phyloP scores from a whole-genome alignment of 2,888 invertebrate species.

The Euplexia lucipara region DNA sequence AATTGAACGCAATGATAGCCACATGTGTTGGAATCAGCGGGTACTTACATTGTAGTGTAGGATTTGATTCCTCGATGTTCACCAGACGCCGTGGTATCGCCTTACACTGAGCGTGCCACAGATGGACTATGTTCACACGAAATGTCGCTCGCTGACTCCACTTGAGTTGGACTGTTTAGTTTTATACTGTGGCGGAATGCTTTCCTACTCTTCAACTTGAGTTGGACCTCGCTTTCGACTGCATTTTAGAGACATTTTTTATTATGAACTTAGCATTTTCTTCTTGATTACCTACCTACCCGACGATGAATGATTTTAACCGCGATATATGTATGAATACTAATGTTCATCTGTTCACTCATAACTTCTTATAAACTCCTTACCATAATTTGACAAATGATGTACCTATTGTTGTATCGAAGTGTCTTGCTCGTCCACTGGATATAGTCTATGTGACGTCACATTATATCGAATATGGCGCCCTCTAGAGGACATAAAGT shows the following conservation, averaged over 20 bases:
- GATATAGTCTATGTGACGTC: no score
- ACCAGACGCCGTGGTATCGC: slow-evolving; percentile 86
- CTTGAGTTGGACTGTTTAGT: slow-evolving; percentile 67
- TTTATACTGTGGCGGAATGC: slow-evolving; percentile 47
- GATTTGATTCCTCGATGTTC: slow-evolving; percentile 84
- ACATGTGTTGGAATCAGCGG: slow-evolving; percentile 80
- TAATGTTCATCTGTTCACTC: no score
- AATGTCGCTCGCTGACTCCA: slow-evolving; percentile 74
- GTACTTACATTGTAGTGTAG: slow-evolving; percentile 72
- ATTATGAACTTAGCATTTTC: background rate
- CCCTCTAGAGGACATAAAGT: no score
- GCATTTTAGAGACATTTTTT: background rate
- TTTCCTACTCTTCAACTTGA: slow-evolving; percentile 48
- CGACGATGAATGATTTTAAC: no score
- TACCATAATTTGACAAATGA: no score
- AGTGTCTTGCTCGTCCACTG: no score
- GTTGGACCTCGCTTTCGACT: slow-evolving; percentile 15
- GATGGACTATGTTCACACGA: slow-evolving; percentile 83
- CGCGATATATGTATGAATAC: no score
- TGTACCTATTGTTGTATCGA: no score
- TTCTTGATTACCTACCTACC: background rate
- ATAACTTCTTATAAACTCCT: no score
- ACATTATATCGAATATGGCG: no score
- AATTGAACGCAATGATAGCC: slow-evolving; percentile 77
- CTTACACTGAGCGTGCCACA: slow-evolving; percentile 79